Evolutionary conservation across 2,113 vertebrate species (phyloP), one percentile per base, ranked within the genome.

Genomic region (Lasiurus cinereus): DNA sequence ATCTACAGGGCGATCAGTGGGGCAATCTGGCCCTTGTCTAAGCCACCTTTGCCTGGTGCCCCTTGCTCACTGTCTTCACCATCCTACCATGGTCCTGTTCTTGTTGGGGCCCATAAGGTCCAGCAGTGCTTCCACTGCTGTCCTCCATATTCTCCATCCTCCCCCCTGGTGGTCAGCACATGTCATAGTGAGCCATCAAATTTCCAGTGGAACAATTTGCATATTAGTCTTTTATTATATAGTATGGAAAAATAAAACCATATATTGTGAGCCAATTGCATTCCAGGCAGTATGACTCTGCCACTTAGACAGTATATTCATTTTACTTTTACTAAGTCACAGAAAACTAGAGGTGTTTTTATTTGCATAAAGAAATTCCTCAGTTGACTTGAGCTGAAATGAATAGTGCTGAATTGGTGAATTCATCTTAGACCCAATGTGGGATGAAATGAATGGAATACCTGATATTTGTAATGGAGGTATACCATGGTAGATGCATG

Each of bases 361-460:
- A 70, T 89, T 76, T 70, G 11, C 66, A 27, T 69, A 52, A 92
- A 89, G 84, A 82, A 76, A 46, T 72, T 46, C 67, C 36, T 88
- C 10, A 43, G 48, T 52, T 84, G n/a, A 79, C 27, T 62, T 80
- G 50, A 74, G 85, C 1, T 56, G 39, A 39, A 39, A 39, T 39
- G 39, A 39, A 39, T 11, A 66, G 52, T 22, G 36, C 0, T 52
- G 62, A 92, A 88, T 64, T 83, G 56, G 18, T 83, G 43, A 91
- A 74, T 88, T 92, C 18, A 90, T 82, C 66, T 94, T 69, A 96
- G 52, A 84, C 4, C 22, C 67, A 82, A 64, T 95, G 78, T 80
- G 50, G 43, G 36, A 77, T 48, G 9, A 93, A 77, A 74, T 64
- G 50, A 84, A 67, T 11, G 7, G 18, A 93, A 70, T 84, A 31